These are phyloP conservation scores for Callimico goeldii DNA, from an alignment of 2,797 vertebrate species.

Conservation along the genomic window DNA sequence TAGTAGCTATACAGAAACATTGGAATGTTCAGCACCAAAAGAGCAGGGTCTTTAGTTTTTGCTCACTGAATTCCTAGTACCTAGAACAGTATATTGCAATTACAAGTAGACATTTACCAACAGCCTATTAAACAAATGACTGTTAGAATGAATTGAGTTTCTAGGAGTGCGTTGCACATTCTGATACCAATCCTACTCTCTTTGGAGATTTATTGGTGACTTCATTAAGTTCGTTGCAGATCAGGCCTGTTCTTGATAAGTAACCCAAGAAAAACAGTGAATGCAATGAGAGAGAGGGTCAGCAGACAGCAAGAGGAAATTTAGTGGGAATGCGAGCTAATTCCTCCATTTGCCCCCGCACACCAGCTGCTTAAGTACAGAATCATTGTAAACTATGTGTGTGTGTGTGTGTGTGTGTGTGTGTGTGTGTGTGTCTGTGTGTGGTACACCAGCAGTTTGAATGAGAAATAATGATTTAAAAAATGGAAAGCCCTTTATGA, in stretches of 20 bases:
- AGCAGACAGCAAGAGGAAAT: not conserved
- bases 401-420: too few relatives aligned
- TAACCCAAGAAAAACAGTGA: not conserved
- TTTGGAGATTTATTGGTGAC: not conserved
- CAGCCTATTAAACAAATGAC: not conserved
- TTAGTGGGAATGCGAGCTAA: not conserved
- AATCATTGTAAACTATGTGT: not conserved
- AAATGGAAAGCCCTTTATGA: not conserved
- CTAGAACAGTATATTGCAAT: not conserved
- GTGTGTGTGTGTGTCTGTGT: too few relatives aligned
- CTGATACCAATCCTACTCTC: not conserved
- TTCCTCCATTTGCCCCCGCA: not conserved
- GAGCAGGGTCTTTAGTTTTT: not conserved
- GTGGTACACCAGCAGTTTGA: not conserved
- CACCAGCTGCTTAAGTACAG: not conserved
- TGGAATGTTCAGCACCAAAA: not conserved
- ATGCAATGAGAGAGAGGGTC: not conserved
- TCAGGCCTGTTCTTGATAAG: not conserved
- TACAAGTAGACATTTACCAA: not conserved
- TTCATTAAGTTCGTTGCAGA: not conserved
- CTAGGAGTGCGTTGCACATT: not conserved
- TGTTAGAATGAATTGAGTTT: not conserved
- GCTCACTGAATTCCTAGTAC: not conserved
- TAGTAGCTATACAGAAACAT: not conserved
- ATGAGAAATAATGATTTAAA: not conserved